Percentiles rank a stretch among this genome's conserved stretches.
These are phyloP conservation scores for Plutomurus gul DNA, from an alignment of 1,140 invertebrate species.

Conservation along the genomic window DNA sequence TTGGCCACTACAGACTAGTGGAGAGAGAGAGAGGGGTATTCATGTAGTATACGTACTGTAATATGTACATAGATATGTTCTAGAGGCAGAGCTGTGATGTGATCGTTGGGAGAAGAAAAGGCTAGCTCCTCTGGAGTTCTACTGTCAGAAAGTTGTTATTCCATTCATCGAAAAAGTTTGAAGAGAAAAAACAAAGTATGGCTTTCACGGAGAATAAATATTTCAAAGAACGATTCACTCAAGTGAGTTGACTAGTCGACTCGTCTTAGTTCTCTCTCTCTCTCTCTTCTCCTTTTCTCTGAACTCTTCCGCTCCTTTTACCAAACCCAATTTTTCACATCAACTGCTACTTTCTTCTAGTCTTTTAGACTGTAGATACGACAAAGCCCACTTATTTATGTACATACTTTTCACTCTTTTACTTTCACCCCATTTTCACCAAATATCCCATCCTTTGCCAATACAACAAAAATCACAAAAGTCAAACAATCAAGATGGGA, in stretches of 20 bases:
- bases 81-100: too few relatives aligned
- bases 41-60: too few relatives aligned
- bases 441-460: not conserved
- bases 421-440: not conserved
- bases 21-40: not conserved
- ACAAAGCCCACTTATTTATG: not conserved
- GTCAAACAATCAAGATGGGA: not conserved
- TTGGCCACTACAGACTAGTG: not conserved
- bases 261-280: not conserved
- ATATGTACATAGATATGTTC: too few relatives aligned
- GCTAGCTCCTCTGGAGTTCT: not conserved
- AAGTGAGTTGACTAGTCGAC: conserved; percentile 28
- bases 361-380: not conserved
- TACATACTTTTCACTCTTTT: not conserved
- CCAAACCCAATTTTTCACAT: too few relatives aligned
- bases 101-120: not conserved
- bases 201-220: conserved; percentile 39
- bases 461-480: not conserved
- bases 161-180: conserved; percentile 22
- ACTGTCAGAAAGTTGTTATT: conserved; percentile 42
- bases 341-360: not conserved
- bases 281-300: not conserved
- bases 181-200: conserved; percentile 37
- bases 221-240: conserved; percentile 41
- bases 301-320: not conserved